Base-by-base conservation (phyloP, 2,113 vertebrate species). In the Lipophrys pholis region DNA sequence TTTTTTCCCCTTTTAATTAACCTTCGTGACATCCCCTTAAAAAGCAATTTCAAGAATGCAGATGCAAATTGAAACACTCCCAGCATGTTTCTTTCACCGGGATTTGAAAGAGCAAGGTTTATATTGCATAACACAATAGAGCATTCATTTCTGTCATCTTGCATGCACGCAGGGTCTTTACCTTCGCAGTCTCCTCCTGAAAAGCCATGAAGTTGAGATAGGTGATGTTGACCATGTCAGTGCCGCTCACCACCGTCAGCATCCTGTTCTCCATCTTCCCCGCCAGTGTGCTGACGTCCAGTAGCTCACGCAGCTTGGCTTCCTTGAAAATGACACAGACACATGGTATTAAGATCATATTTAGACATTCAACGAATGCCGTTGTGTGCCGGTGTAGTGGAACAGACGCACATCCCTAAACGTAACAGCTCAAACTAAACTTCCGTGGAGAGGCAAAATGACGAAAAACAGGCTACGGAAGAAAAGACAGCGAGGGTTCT, bases 121-220 rank as follows among this genome's bases (percentile, higher is more conserved):
- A 49, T 11, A 10, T 8, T 10, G 3, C 42, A 1, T 14, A 45
- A 56, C 15, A 41, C 21, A 30, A 30, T 30, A 30, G 21, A 30
- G 21, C 21, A 30, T 30, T 30, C 21, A 30, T 30, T 30, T 30
- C 21, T 30, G 21, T 30, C 21, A 30, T 30, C 4, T 30, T 30
- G 21, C 21, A 30, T 30, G 21, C 21, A 30, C 21, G 21, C 21
- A 30, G 21, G 4, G 21, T 30, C 48, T 45, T 61, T 94, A 99
- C 98, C 97, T 98, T 99, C 0, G 97, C 97, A 3, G 95, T 94
- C 42, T 99, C 98, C 83, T 99, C 98, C 69, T 97, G 96, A 86
- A 97, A 96, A 8, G 98, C 96, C 90, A 99, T 95, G 72, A 99
- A 95, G 90, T 99, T 98, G 90, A 99, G 83, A 90, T 96, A 97